Percentiles rank a stretch among this genome's conserved stretches.
These are phyloP conservation scores for Lasioglossum lativentre DNA, from an alignment of 2,888 invertebrate genomes.

Conservation along the genomic window DNA sequence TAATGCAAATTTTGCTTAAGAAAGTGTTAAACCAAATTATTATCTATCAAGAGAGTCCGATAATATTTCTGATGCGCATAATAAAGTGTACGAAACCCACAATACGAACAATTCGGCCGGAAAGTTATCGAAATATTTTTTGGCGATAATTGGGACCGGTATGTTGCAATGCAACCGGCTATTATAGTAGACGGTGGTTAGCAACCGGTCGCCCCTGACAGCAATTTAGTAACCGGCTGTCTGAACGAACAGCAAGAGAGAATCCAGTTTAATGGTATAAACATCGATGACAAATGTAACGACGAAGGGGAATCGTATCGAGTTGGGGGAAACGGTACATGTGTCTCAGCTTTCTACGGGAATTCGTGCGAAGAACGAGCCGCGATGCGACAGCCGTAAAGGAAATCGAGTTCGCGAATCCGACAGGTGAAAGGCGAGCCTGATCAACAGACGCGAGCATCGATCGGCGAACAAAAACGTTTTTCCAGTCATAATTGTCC, in stretches of 20 bases:
- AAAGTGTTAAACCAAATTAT: no score
- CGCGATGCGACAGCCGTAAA: conserved; percentile 36
- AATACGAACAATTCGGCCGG: neutral
- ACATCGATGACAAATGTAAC: conserved; percentile 20
- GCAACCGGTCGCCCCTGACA: neutral
- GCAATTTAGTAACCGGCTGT: neutral
- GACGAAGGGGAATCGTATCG: neutral
- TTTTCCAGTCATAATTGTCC: conserved; percentile 47
- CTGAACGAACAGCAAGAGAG: neutral
- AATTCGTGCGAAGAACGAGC: conserved; percentile 34
- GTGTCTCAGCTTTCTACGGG: conserved; percentile 38
- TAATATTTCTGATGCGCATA: neutral
- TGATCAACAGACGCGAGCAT: conserved; percentile 41
- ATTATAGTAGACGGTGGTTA: neutral
- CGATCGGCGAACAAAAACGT: conserved; percentile 52
- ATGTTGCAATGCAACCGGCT: neutral
- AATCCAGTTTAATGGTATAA: neutral
- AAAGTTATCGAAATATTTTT: neutral
- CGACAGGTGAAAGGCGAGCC: conserved; percentile 65
- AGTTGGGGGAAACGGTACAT: neutral
- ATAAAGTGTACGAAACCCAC: neutral
- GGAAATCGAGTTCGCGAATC: conserved; percentile 59
- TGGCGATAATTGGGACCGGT: neutral
- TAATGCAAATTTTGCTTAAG: no score
- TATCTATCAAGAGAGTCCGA: no score